Conservation (phyloP, 2,888 invertebrate species). For the Pheosia tremula region DNA sequence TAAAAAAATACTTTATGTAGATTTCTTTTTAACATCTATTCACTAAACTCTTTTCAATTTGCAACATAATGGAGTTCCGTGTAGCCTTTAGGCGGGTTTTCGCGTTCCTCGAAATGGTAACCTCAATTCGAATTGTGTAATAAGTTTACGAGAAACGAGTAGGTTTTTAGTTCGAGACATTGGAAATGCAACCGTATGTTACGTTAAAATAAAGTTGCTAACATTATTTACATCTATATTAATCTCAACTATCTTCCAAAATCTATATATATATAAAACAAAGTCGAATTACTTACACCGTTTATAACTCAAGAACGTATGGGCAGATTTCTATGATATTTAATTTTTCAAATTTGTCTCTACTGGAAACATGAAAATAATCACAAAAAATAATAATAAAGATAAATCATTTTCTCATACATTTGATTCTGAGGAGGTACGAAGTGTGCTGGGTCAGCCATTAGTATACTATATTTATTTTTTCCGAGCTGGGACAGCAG, state of each 20-base stretch:
- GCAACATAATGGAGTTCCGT: conserved; percentile 1
- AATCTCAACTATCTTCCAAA: background rate
- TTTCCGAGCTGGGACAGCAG: too few relatives aligned
- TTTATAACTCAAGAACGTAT: too few relatives aligned
- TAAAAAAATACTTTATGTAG: background rate
- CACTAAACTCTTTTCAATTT: conserved; percentile 5
- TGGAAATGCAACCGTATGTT: background rate
- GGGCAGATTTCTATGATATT: too few relatives aligned
- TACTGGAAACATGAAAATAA: too few relatives aligned
- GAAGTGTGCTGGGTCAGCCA: too few relatives aligned
- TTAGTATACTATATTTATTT: too few relatives aligned
- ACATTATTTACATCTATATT: background rate
- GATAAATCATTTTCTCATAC: too few relatives aligned
- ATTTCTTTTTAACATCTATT: conserved; percentile 4
- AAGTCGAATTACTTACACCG: too few relatives aligned
- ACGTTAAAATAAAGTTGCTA: background rate
- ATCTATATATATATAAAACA: too few relatives aligned
- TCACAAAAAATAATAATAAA: too few relatives aligned
- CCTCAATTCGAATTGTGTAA: background rate
- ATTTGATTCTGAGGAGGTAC: too few relatives aligned
- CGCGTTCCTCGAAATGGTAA: background rate
- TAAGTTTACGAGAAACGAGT: background rate
- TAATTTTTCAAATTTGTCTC: too few relatives aligned
- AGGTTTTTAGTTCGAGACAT: background rate
- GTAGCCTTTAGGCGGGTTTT: background rate